These are phyloP conservation scores for Hydrotaea cyrtoneurina DNA, from an alignment of 2,888 invertebrate species.

Conservation along the genomic window DNA sequence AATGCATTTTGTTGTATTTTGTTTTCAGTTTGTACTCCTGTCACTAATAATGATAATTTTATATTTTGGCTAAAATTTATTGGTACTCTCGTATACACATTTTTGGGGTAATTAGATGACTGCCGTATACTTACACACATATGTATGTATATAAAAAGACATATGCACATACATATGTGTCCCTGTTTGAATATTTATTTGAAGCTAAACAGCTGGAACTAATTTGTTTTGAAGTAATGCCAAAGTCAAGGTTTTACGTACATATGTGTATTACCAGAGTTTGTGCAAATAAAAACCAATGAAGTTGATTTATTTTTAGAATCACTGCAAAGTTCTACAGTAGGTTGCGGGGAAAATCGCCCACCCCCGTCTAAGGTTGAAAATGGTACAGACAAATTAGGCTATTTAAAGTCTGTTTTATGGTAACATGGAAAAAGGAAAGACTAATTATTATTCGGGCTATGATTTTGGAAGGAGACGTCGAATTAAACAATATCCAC, in stretches of 20 bases:
- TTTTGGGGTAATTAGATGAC: not conserved
- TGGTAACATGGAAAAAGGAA: no score
- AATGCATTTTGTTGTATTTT: not conserved
- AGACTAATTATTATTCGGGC: no score
- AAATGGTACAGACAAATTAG: no score
- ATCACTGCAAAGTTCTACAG: not conserved
- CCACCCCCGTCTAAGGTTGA: no score
- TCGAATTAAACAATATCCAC: no score
- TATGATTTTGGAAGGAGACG: no score
- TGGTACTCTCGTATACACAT: not conserved
- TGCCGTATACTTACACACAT: not conserved
- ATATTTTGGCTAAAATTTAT: not conserved
- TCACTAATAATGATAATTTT: not conserved
- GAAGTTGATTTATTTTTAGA: not conserved
- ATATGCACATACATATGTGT: not conserved
- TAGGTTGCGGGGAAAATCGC: no score
- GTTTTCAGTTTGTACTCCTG: not conserved
- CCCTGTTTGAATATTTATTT: not conserved
- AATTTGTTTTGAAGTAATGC: conserved; percentile 1
- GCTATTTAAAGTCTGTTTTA: no score
- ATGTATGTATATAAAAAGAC: not conserved
- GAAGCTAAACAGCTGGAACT: conserved; percentile 7
- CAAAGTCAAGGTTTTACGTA: conserved; percentile 11
- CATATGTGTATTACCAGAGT: not conserved
- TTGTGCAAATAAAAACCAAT: not conserved